These are phyloP conservation scores for Augochlora pura DNA, from an alignment of 1,140 invertebrate genomes.

Conservation along the genomic window DNA sequence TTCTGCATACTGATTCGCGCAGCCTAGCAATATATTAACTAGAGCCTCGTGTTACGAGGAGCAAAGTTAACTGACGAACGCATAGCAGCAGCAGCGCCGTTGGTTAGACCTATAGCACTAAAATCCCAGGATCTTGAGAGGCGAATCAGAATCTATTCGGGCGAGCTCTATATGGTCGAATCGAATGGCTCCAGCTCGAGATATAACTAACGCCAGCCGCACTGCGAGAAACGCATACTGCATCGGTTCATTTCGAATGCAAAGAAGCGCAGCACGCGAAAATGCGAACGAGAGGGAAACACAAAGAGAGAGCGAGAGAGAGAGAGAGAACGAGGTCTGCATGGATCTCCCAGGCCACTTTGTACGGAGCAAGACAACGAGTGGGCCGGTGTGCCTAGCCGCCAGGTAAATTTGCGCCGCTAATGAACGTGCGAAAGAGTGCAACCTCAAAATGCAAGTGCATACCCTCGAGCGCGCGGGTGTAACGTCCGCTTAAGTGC, in stretches of 20 bases:
- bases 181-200: no score
- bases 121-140: no score
- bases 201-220: no score
- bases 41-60: no score
- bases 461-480: constrained; percentile 60
- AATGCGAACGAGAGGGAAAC: background rate
- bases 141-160: no score
- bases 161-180: no score
- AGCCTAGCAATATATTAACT: no score
- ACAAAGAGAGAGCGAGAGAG: background rate
- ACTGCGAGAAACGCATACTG: no score
- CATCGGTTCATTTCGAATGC: background rate
- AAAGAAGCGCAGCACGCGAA: constrained; percentile 15
- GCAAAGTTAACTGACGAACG: no score
- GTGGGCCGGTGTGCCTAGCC: constrained; percentile 9
- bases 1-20: no score
- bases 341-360: constrained; percentile 22
- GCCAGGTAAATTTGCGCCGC: constrained; percentile 74
- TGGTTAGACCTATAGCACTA: no score
- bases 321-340: constrained; percentile 9
- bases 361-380: constrained; percentile 19
- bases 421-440: constrained; percentile 74
- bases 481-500: constrained; percentile 57
- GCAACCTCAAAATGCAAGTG: constrained; percentile 73
- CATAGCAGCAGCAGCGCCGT: no score